Evolutionary conservation across 2,797 vertebrate genomes (phyloP).

Genomic region (Hafferia zeledoni): DNA sequence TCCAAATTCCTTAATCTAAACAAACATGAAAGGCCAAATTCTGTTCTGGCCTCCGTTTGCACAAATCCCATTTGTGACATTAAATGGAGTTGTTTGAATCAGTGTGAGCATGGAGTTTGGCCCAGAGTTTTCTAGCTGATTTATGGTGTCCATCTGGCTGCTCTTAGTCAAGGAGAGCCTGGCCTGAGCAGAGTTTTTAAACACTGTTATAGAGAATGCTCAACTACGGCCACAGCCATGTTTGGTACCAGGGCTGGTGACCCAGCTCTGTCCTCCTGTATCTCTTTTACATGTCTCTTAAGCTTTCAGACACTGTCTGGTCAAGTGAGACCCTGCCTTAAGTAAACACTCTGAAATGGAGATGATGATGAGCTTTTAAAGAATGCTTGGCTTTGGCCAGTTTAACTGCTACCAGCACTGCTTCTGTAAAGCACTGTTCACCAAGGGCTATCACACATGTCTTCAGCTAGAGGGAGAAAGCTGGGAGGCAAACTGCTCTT

Average conservation of each 20-base stretch:
- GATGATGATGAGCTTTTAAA: not conserved
- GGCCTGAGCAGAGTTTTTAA: not conserved
- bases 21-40: conserved; percentile 50
- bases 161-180: not conserved
- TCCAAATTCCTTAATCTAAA: conserved; percentile 62
- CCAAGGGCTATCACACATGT: rapidly evolving
- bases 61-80: conserved; percentile 42
- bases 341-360: not conserved
- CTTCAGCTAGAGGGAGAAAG: not conserved
- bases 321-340: not conserved
- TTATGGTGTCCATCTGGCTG: conserved; percentile 51
- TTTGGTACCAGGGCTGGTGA: not conserved
- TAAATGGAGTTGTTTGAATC: conserved; percentile 10
- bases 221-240: rapidly evolving
- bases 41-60: not conserved
- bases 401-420: not conserved
- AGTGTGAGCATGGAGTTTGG: not conserved
- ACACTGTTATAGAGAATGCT: not conserved
- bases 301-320: not conserved
- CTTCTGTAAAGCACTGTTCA: not conserved
- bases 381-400: not conserved
- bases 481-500: not conserved
- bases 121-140: conserved; percentile 32
- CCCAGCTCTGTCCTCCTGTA: rapidly evolving
- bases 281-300: not conserved